Base-by-base conservation (phyloP, 92 coral and sea anemone genomes). In the Palythoa caribaeorum region DNA sequence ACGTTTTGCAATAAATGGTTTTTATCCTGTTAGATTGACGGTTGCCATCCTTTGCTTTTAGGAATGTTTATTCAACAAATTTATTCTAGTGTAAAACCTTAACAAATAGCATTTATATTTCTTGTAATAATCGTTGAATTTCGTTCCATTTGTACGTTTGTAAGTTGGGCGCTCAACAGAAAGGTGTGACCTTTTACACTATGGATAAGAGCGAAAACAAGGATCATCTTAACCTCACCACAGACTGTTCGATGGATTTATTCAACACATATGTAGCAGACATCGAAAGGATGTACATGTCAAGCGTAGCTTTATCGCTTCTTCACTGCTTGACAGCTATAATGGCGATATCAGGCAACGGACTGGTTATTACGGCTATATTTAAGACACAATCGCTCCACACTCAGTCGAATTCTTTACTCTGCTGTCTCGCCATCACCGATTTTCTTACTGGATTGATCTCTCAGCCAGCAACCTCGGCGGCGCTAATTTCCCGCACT, bases 371-470 rank as follows among this genome's bases (percentile, higher is more conserved):
- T 19, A 36, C 60, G 78, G 87, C 91, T 51, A 83, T 89, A 57
- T 75, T n/a, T 19, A 89, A 74, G 62, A 83, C 86, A 63, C 59
- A 68, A 17, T 78, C 79, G 12, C 88, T 89, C 13, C 88, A 89
- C 21, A 73, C 78, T 37, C 88, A 88, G 5, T 83, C 91, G 6
- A 73, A 83, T 38, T 78, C 87, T 14, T 71, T 89, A 63, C 89
- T 89, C 0, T 87, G 89, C 15, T 89, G 86, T 47, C 92, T 89
- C n/a, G 92, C 85, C n/a, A 74, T 69, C 11, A 35, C 89, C 6
- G 92, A 89, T 70, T 63, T 89, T n/a, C 65, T 89, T 2, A 84
- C 92, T 0, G 92, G 92, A 5, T 13, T 85, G 54, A 75, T 84
- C 16, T 37, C 89, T 7, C 89, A 84, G 37, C 92, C 92, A 77